Percentiles rank a stretch among this genome's conserved stretches.
Conservation (phyloP, 1,140 invertebrate species). For the Physella acuta region DNA sequence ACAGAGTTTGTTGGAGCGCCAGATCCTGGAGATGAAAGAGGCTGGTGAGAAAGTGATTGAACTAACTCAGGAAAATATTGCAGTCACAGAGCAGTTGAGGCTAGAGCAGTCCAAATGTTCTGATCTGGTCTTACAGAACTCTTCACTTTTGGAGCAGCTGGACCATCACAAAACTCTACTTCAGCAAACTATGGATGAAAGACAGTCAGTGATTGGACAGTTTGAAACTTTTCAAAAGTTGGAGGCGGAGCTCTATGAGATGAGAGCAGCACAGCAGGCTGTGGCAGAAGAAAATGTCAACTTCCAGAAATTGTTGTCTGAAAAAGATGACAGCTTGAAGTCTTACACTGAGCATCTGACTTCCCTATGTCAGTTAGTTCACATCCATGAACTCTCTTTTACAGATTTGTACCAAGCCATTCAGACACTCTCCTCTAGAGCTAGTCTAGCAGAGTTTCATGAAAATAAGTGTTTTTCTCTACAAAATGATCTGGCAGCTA, state of each 20-base stretch:
- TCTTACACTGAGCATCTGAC: background rate
- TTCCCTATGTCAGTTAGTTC: background rate
- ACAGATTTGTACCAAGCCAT: background rate
- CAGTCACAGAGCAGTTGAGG: conserved; percentile 10
- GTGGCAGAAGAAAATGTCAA: background rate
- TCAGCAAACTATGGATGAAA: background rate
- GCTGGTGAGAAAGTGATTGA: background rate
- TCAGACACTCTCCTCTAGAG: conserved; percentile 9
- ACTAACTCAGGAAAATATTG: conserved; percentile 4
- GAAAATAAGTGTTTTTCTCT: background rate
- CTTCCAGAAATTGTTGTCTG: background rate
- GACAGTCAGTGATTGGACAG: background rate
- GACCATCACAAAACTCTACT: background rate
- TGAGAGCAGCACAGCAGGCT: background rate
- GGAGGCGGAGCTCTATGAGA: background rate
- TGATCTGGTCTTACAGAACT: background rate
- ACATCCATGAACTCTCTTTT: background rate
- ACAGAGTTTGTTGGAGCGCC: background rate
- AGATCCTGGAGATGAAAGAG: background rate
- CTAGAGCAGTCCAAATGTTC: background rate
- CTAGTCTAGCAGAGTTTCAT: background rate
- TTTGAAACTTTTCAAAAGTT: background rate
- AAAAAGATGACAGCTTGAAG: background rate
- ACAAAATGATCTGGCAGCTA: conserved; percentile 3
- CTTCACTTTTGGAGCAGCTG: background rate